Evolutionary conservation across 2,888 invertebrate genomes (phyloP), one percentile per base, ranked within the genome.

Genomic region (Synanthedon tipuliformis): DNA sequence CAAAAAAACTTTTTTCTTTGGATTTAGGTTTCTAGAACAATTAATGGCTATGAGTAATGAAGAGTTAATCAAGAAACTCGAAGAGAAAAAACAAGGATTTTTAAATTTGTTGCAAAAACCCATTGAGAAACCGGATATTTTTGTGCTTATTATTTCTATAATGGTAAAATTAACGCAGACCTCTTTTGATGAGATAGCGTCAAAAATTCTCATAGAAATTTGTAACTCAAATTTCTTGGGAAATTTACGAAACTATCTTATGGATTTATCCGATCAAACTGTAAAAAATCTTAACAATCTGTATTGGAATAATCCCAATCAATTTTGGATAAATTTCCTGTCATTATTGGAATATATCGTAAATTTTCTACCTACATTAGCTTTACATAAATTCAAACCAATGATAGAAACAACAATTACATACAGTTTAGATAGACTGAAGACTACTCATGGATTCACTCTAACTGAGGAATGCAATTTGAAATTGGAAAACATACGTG

Each of bases 281-380:
- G 52, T 56, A 12, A 67, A 66, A 50, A 60, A 41, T n/a, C 53
- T 50, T 11, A 75, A 75, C 51, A 52, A 56, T 13, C 61, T 75
- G 53, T 85, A 84, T 56, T 85, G 84, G 83, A 65, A 68, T 8
- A 62, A 78, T 51, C 72, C 67, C 59, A 61, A 59, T n/a, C 62
- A 63, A 16, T 85, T 85, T 69, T 85, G 85, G 85, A 55, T 58
- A 13, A 73, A 81, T 58, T 74, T 79, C 13, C 59, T 81, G 41
- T 58, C 50, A 13, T 76, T 83, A 60, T 74, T 70, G 54, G 76
- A 81, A 53, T 71, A 69, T 51, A 63, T 89, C 18, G 65, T 82
- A 3, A 69, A 71, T 23, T 63, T 73, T n/a, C 73, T 74, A 2
- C 83, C 84, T 8, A 67, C 77, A 10, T 68, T 71, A 5, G 80